Percentiles rank a stretch among this genome's conserved stretches.
Conservation (phyloP, 2,797 vertebrate genomes). For the Meriones psammophilus region DNA sequence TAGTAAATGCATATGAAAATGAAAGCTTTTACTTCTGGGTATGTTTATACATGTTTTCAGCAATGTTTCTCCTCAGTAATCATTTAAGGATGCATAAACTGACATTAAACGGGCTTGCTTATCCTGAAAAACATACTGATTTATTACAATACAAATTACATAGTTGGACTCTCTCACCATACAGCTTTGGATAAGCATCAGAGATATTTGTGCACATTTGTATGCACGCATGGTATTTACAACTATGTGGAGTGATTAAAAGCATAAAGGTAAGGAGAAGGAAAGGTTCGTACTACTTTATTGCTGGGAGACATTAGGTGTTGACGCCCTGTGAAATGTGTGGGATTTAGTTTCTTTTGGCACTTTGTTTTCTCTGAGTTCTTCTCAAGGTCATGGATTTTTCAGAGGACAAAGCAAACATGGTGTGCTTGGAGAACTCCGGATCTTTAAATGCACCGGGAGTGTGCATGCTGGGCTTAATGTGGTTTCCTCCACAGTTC, state of each 20-base stretch:
- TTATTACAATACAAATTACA: not conserved
- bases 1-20: not conserved
- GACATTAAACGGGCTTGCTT: not conserved
- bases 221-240: not conserved
- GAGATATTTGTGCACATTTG: no score
- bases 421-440: not conserved
- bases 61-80: not conserved
- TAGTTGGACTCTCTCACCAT: not conserved
- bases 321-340: not conserved
- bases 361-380: not conserved
- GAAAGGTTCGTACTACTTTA: not conserved
- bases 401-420: not conserved
- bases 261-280: not conserved
- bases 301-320: not conserved
- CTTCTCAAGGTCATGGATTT: not conserved
- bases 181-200: not conserved
- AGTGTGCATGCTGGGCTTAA: fast-evolving
- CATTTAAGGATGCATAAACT: not conserved
- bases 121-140: not conserved
- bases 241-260: not conserved
- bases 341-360: not conserved
- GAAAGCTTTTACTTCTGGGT: not conserved
- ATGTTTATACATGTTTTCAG: not conserved
- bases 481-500: not conserved
- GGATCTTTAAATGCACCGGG: not conserved